Conservation (phyloP, 1,140 invertebrate genomes). For the Drosophila punjabiensis region DNA sequence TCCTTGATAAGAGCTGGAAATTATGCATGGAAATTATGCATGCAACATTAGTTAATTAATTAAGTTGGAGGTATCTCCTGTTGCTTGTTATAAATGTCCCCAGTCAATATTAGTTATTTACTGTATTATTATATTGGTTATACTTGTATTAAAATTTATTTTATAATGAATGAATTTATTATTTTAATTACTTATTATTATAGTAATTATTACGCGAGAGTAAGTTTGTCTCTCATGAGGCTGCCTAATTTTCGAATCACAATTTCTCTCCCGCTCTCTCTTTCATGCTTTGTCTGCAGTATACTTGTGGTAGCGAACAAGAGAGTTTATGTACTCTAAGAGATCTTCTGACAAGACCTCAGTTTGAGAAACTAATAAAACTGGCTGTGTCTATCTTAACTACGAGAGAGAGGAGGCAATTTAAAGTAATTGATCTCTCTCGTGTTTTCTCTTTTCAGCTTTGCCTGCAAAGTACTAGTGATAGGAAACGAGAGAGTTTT, state of each 20-base stretch:
- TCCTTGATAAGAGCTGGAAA: constrained; percentile 1
- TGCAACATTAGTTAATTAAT: constrained; percentile 4
- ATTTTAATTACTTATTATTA: too few species aligned
- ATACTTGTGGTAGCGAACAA: background rate
- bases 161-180: too few species aligned
- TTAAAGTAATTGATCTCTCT: too few species aligned
- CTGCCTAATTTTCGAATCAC: background rate
- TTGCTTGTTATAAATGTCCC: background rate
- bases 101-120: background rate
- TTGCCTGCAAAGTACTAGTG: too few species aligned
- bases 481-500: too few species aligned
- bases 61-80: background rate
- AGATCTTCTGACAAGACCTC: background rate
- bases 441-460: too few species aligned
- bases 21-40: constrained; percentile 14
- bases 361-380: too few species aligned
- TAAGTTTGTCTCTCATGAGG: too few species aligned
- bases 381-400: too few species aligned
- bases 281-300: background rate
- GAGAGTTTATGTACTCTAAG: background rate
- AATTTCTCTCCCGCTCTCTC: background rate
- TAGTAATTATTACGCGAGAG: too few species aligned
- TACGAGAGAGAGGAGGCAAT: too few species aligned
- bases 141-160: too few species aligned
- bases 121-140: background rate